Percentiles rank a stretch among this genome's conserved stretches.
phyloP scores from a whole-genome alignment of 1,140 invertebrate genomes.

The Drosophila parabipectinata region DNA sequence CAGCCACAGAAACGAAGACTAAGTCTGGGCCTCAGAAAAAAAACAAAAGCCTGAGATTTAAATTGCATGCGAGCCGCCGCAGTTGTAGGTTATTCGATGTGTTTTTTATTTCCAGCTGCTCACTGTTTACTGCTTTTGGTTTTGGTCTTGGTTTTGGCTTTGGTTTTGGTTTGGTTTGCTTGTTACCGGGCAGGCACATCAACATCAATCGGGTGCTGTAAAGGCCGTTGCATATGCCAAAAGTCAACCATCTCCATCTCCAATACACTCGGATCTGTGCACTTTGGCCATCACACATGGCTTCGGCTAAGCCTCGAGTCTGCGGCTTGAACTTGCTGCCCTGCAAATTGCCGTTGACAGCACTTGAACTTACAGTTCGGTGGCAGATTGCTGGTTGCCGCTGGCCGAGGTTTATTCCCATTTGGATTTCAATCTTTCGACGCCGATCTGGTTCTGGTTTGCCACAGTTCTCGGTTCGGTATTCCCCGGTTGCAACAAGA shows the following conservation, averaged over 20 bases:
- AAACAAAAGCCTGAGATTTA: constrained; percentile 42
- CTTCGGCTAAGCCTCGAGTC: constrained; percentile 21
- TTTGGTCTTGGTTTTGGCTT: constrained; percentile 20
- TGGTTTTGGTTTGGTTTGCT: constrained; percentile 24
- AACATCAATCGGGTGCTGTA: constrained; percentile 71
- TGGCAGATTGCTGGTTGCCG: neutral
- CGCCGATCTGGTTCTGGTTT: constrained; percentile 19
- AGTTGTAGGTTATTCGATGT: constrained; percentile 55
- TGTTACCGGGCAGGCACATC: constrained; percentile 62
- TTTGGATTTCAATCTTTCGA: neutral
- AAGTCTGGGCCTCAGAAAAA: neutral
- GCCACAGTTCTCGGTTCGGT: constrained; percentile 30
- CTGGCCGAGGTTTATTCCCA: neutral
- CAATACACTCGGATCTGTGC: constrained; percentile 10
- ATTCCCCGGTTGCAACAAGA: constrained; percentile 16
- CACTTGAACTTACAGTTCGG: constrained; percentile 46
- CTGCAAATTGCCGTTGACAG: constrained; percentile 44
- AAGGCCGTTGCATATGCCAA: constrained; percentile 80
- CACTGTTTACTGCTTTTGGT: constrained; percentile 24
- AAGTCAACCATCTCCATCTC: constrained; percentile 46
- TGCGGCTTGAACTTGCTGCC: constrained; percentile 47
- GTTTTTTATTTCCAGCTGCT: constrained; percentile 39
- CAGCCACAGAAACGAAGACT: constrained; percentile 28
- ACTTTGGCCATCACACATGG: constrained; percentile 54
- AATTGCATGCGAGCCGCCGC: constrained; percentile 42